Percentiles rank a stretch among this genome's conserved stretches.
Evolutionary conservation across 2,888 invertebrate genomes (phyloP).

Genomic region (Trimorus sp.): DNA sequence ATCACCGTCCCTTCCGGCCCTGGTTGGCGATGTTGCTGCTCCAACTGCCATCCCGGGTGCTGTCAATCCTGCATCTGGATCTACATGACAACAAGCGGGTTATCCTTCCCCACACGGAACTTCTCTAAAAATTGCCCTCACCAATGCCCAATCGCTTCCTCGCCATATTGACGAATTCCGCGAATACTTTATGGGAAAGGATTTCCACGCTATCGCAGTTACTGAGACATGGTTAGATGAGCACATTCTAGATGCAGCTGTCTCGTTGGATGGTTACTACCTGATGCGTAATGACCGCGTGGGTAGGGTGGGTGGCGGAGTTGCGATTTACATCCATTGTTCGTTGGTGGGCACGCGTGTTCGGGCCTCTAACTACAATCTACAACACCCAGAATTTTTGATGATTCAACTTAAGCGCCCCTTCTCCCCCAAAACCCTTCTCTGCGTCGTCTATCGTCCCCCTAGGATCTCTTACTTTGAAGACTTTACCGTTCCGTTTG

Average conservation of each 20-base stretch:
- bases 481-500: background rate
- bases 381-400: background rate
- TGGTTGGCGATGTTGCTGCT: too few species aligned
- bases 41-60: too few species aligned
- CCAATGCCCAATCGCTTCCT: background rate
- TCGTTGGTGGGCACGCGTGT: background rate
- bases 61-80: too few species aligned
- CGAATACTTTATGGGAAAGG: background rate
- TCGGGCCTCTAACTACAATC: background rate
- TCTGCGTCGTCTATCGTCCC: constrained; percentile 6
- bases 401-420: background rate
- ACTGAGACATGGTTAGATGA: background rate
- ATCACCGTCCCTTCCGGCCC: too few species aligned
- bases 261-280: too few species aligned
- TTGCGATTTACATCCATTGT: background rate
- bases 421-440: background rate
- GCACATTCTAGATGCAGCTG: too few species aligned
- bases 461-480: background rate
- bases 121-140: background rate
- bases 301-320: background rate
- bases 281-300: too few species aligned
- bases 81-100: too few species aligned
- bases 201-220: too few species aligned
- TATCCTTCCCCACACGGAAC: too few species aligned
- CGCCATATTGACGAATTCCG: constrained; percentile 5